phyloP scores from a whole-genome alignment of 2,888 invertebrate species.

The Synanthedon formicaeformis region DNA sequence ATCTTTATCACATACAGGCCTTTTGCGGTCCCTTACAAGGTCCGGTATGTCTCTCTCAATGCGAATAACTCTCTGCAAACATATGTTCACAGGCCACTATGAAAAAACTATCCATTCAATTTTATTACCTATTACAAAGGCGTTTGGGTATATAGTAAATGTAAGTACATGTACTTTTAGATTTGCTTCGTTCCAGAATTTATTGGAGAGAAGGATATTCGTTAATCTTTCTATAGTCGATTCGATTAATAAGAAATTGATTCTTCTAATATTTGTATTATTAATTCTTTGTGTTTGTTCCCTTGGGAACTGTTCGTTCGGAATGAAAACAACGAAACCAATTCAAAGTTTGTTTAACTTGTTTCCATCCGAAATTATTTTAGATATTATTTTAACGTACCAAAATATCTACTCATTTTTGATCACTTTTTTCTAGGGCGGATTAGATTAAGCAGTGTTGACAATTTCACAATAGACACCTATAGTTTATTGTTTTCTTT shows the following conservation, averaged over 20 bases:
- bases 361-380: too few relatives aligned
- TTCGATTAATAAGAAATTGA: background rate
- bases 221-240: background rate
- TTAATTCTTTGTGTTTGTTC: too few relatives aligned
- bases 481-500: too few relatives aligned
- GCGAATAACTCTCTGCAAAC: constrained; percentile 18
- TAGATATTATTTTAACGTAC: too few relatives aligned
- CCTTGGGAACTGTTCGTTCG: too few relatives aligned
- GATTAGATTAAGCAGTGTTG: too few relatives aligned
- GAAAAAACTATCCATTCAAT: background rate
- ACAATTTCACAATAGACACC: too few relatives aligned
- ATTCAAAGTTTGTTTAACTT: too few relatives aligned
- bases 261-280: too few relatives aligned
- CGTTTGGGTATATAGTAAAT: background rate
- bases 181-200: background rate
- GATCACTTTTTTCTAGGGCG: too few relatives aligned
- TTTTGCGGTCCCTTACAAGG: constrained; percentile 46
- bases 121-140: background rate
- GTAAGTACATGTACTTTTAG: background rate
- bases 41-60: constrained; percentile 37
- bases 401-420: too few relatives aligned
- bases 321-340: too few relatives aligned
- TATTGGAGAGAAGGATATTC: background rate
- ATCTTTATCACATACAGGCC: constrained; percentile 32
- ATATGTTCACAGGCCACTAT: background rate